Evolutionary conservation across 2,113 vertebrate genomes (phyloP).

Genomic region (Prionailurus viverrinus): DNA sequence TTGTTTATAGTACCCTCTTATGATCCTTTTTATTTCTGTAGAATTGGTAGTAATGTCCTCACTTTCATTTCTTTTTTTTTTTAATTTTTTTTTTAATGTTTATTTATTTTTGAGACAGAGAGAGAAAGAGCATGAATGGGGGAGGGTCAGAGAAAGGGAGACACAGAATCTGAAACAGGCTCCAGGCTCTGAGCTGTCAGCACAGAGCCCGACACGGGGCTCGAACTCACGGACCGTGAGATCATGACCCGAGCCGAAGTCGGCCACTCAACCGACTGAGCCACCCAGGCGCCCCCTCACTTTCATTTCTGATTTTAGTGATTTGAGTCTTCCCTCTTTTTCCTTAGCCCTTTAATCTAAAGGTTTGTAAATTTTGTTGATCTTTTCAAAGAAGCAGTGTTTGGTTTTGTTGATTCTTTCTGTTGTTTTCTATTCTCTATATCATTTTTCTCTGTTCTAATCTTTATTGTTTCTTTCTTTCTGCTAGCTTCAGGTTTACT

Average conservation of each 20-base stretch:
- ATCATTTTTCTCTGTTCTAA: background rate
- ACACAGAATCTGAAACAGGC: no score
- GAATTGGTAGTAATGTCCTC: background rate
- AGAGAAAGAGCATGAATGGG: no score
- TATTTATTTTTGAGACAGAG: no score
- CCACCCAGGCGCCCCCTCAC: background rate
- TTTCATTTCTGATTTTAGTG: background rate
- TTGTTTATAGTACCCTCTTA: background rate
- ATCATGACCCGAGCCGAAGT: no score
- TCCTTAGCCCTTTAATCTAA: background rate
- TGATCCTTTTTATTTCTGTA: background rate
- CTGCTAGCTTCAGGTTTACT: background rate
- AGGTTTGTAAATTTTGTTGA: background rate
- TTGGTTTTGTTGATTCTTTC: background rate
- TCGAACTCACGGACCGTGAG: no score
- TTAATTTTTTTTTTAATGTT: no score
- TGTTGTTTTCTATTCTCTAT: background rate
- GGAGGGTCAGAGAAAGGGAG: no score
- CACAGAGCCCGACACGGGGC: no score
- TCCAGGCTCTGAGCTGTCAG: no score
- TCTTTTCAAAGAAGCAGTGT: background rate
- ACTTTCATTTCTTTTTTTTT: background rate
- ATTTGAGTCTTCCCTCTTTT: background rate
- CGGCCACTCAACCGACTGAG: no score
- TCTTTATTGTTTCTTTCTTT: background rate